phyloP scores from a whole-genome alignment of 2,888 invertebrate genomes.

The Kryphioiulus occultus region DNA sequence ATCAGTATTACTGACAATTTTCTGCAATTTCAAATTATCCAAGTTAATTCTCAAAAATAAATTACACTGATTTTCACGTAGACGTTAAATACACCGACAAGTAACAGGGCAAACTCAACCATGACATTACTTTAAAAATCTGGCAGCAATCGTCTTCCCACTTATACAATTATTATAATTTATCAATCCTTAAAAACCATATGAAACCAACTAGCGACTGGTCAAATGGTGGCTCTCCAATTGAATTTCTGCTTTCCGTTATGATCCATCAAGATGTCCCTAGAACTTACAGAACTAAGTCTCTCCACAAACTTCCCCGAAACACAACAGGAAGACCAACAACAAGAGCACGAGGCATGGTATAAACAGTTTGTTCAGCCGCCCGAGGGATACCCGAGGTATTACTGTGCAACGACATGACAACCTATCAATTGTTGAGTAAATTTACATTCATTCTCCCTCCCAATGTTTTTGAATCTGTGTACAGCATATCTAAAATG shows the following conservation, averaged over 20 bases:
- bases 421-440: constrained; percentile 1
- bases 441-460: not conserved
- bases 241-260: not conserved
- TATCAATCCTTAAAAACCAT: not conserved
- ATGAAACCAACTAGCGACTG: not conserved
- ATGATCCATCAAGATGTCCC: not conserved
- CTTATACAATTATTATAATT: not conserved
- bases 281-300: not conserved
- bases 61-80: not conserved
- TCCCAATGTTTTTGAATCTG: not conserved
- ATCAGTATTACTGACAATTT: not conserved
- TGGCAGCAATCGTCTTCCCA: not conserved
- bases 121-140: not conserved
- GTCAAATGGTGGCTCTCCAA: constrained; percentile 28
- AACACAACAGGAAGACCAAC: not conserved
- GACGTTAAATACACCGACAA: not conserved
- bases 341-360: not conserved
- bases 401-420: not conserved
- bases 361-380: not conserved
- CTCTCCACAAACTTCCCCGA: not conserved
- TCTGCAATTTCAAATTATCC: not conserved
- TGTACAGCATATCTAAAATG: not conserved
- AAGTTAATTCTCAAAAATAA: not conserved
- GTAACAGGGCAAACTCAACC: not conserved
- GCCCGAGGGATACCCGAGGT: not conserved